Percentiles rank a stretch among this genome's conserved stretches.
phyloP scores from a whole-genome alignment of 2,888 invertebrate species.

The Sycophila texana region DNA sequence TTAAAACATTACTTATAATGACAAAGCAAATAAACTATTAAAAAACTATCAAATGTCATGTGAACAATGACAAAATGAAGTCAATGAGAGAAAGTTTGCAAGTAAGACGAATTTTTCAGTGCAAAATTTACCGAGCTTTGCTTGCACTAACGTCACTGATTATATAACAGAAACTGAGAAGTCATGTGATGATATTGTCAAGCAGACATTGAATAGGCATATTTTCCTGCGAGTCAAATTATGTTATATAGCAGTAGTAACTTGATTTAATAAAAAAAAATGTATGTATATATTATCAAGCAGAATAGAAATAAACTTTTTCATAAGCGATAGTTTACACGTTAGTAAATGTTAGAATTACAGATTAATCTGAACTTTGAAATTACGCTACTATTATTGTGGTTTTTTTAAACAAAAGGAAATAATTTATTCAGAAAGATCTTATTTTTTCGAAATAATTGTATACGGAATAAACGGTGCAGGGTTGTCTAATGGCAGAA shows the following conservation, averaged over 20 bases:
- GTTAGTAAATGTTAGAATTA: conserved; percentile 27
- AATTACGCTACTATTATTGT: conserved; percentile 12
- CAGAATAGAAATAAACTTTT: conserved; percentile 9
- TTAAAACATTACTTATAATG: neutral
- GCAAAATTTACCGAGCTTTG: neutral
- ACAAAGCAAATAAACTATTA: conserved; percentile 16
- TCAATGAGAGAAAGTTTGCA: neutral
- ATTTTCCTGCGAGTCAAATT: conserved; percentile 25
- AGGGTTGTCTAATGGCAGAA: conserved; percentile 7
- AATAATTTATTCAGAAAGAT: conserved; percentile 27
- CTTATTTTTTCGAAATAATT: conserved; percentile 43
- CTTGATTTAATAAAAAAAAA: neutral
- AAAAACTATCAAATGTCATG: conserved; percentile 30
- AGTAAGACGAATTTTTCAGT: neutral
- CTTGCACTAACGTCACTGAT: conserved; percentile 5
- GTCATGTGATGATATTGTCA: conserved; percentile 20
- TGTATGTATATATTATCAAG: no score
- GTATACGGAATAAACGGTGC: conserved; percentile 19
- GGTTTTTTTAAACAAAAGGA: conserved; percentile 6
- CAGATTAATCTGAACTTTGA: conserved; percentile 39
- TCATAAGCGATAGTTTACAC: conserved; percentile 37
- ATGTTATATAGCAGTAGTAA: neutral
- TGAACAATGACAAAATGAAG: conserved; percentile 48
- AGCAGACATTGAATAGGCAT: conserved; percentile 16
- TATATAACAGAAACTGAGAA: neutral